A percentile compares a stretch with the other conserved stretches of the same genome.
phyloP scores from a whole-genome alignment of 2,888 invertebrate species.

The Metellina segmentata region DNA sequence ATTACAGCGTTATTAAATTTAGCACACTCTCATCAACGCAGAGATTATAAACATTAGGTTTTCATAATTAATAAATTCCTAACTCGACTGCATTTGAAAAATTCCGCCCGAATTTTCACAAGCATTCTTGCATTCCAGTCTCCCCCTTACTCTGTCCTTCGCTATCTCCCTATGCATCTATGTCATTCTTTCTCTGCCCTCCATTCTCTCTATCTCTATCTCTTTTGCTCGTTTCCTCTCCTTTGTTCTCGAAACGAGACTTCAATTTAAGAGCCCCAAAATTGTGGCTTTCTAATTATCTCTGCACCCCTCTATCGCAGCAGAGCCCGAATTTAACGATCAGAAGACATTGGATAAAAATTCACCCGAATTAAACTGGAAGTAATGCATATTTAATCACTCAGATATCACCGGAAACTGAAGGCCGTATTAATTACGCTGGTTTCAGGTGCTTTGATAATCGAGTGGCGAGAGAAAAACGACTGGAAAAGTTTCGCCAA shows the following conservation, averaged over 20 bases:
- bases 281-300: conserved; percentile 48
- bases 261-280: conserved; percentile 13
- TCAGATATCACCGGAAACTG: conserved; percentile 27
- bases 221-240: neutral
- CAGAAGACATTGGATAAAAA: conserved; percentile 21
- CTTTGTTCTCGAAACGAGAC: conserved; percentile 22
- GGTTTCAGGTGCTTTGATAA: conserved; percentile 18
- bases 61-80: conserved; percentile 51
- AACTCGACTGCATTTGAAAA: conserved; percentile 31
- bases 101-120: conserved; percentile 13
- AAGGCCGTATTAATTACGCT: conserved; percentile 27
- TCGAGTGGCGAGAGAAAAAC: conserved; percentile 8
- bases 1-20: conserved; percentile 2
- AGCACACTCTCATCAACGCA: neutral
- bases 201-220: too few relatives aligned
- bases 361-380: conserved; percentile 12
- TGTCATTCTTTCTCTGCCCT: too few relatives aligned
- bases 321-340: conserved; percentile 26
- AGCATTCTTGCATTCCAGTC: conserved; percentile 5
- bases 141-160: neutral
- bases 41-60: conserved; percentile 9
- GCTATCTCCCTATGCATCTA: neutral
- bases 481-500: conserved; percentile 3
- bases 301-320: neutral
- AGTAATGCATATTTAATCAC: conserved; percentile 59